These are phyloP conservation scores for Heterodera schachtii DNA, from an alignment of 1,140 invertebrate genomes.

Conservation along the genomic window DNA sequence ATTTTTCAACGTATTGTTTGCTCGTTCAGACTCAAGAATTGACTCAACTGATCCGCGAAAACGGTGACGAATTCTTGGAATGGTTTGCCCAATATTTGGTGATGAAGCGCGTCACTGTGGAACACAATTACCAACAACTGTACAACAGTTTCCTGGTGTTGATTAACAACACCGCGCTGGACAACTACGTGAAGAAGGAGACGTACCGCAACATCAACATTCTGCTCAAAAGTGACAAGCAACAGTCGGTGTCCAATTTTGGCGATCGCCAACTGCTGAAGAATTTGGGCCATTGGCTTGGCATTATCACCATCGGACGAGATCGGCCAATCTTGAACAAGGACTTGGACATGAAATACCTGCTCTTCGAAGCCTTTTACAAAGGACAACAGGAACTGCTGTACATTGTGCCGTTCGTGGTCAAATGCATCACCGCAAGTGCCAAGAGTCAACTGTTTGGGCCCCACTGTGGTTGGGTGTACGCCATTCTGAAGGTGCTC, in stretches of 20 bases:
- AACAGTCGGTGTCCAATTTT: constrained; percentile 86
- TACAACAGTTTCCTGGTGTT: constrained; percentile 95
- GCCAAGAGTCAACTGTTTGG: constrained; percentile 90
- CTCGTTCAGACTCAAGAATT: constrained; percentile 81
- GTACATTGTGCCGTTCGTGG: constrained; percentile 97
- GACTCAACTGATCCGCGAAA: constrained; percentile 83
- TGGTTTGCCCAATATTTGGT: constrained; percentile 90
- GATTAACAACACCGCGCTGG: constrained; percentile 79
- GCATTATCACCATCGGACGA: constrained; percentile 89
- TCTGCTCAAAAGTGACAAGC: constrained; percentile 88
- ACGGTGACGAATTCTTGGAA: constrained; percentile 69
- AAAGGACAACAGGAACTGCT: constrained; percentile 96
- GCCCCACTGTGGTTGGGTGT: constrained; percentile 96
- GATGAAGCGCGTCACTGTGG: constrained; percentile 96
- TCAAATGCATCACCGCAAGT: constrained; percentile 96
- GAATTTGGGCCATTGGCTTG: constrained; percentile 98
- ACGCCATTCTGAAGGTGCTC: constrained; percentile 92
- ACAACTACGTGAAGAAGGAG: constrained; percentile 85
- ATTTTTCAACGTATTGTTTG: neutral
- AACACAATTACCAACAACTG: constrained; percentile 92
- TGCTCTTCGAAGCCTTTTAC: constrained; percentile 96
- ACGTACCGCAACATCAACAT: constrained; percentile 96
- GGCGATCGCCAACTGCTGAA: constrained; percentile 93
- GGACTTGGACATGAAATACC: constrained; percentile 89
- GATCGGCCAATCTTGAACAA: constrained; percentile 82